These are phyloP conservation scores for Tokudaia muenninki DNA, from an alignment of 2,797 vertebrate species.

Conservation along the genomic window DNA sequence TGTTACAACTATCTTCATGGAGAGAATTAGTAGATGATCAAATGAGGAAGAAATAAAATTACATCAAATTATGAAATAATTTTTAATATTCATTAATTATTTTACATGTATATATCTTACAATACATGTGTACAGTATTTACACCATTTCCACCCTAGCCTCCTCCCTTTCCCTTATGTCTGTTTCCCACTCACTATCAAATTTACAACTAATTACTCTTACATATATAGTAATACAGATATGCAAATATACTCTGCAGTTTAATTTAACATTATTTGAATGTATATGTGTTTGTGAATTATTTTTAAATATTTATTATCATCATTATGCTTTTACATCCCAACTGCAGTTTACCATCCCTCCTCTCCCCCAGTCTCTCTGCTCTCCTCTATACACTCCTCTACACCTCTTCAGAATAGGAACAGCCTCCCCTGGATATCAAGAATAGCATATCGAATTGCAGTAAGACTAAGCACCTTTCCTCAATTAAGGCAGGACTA, in stretches of 20 bases:
- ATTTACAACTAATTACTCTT: neutral
- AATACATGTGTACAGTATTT: neutral
- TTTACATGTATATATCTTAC: neutral
- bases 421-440: neutral
- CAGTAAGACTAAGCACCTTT: neutral
- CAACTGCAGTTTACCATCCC: neutral
- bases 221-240: neutral
- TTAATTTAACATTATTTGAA: neutral
- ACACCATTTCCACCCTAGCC: no score
- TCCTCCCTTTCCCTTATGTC: neutral
- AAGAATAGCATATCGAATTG: neutral
- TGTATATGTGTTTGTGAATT: neutral
- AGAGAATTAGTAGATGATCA: neutral
- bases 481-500: neutral
- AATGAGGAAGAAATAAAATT: constrained; percentile 25
- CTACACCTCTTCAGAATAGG: neutral
- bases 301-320: neutral
- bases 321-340: neutral
- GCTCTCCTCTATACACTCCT: neutral
- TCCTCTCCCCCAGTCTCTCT: neutral
- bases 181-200: neutral
- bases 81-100: neutral
- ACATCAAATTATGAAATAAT: neutral
- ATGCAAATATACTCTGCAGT: neutral
- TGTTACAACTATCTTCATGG: neutral